Conservation (phyloP, 2,888 invertebrate species). For the Spicauda simplicius region DNA sequence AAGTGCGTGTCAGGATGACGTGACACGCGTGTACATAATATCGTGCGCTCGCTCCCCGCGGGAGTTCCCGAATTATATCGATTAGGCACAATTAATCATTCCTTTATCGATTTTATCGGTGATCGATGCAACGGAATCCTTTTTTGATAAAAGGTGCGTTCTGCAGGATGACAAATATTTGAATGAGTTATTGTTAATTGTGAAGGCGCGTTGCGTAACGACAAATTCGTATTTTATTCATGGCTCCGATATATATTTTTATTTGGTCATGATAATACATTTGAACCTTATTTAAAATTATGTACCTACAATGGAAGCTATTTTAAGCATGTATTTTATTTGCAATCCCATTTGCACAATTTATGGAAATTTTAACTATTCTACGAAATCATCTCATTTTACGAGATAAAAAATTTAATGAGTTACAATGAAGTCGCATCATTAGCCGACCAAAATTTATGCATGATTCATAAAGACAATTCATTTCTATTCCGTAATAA, state of each 20-base stretch:
- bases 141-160: slow-evolving; percentile 67
- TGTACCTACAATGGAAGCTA: too few relatives aligned
- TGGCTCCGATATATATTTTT: not conserved
- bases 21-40: slow-evolving; percentile 47
- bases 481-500: not conserved
- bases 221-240: slow-evolving; percentile 27
- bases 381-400: too few relatives aligned
- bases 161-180: slow-evolving; percentile 72
- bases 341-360: too few relatives aligned
- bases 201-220: slow-evolving; percentile 38
- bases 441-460: too few relatives aligned
- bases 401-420: too few relatives aligned
- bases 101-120: slow-evolving; percentile 69
- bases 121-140: slow-evolving; percentile 68
- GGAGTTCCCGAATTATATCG: slow-evolving; percentile 75
- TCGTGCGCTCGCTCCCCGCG: slow-evolving; percentile 47
- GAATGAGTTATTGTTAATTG: slow-evolving; percentile 52
- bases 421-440: too few relatives aligned
- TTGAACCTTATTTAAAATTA: too few relatives aligned
- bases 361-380: too few relatives aligned
- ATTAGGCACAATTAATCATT: slow-evolving; percentile 77
- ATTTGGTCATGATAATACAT: not conserved
- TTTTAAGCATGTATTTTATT: too few relatives aligned
- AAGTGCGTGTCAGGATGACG: slow-evolving; percentile 73
- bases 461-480: too few relatives aligned